These are phyloP conservation scores for Drosophila tripunctata DNA, from an alignment of 2,888 invertebrate genomes.

Conservation along the genomic window DNA sequence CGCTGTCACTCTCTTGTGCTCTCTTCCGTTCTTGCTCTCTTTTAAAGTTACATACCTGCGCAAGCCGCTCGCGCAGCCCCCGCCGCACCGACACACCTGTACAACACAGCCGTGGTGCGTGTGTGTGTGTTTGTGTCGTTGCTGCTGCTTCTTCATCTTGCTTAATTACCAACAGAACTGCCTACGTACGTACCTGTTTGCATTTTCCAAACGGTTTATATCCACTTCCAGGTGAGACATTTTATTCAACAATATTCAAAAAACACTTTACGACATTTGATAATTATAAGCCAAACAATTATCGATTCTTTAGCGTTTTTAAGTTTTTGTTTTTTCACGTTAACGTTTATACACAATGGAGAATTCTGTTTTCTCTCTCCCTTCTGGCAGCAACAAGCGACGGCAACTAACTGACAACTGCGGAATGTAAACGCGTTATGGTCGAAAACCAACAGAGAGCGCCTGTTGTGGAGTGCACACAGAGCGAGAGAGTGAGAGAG, in stretches of 20 bases:
- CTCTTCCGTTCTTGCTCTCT: slow-evolving; percentile 22
- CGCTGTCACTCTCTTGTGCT: slow-evolving; percentile 33
- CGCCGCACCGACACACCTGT: slow-evolving; percentile 55
- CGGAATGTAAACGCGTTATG: slow-evolving; percentile 65
- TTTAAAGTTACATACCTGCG: slow-evolving; percentile 64
- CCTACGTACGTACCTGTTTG: slow-evolving; percentile 77
- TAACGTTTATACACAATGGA: slow-evolving; percentile 23
- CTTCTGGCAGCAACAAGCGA: slow-evolving; percentile 55
- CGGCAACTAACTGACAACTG: slow-evolving; percentile 56
- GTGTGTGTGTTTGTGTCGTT: slow-evolving; percentile 23
- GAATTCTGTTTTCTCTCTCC: slow-evolving; percentile 5
- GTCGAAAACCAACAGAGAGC: slow-evolving; percentile 54
- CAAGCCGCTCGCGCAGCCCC: slow-evolving; percentile 55
- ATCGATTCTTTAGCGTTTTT: slow-evolving; percentile 22
- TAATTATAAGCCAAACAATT: slow-evolving; percentile 22
- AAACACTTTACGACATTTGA: slow-evolving; percentile 15
- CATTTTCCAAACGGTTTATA: slow-evolving; percentile 33
- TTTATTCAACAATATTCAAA: no score
- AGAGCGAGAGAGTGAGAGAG: slow-evolving; percentile 29
- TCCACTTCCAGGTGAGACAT: slow-evolving; percentile 38
- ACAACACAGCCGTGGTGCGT: slow-evolving; percentile 10
- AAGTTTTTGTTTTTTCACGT: no score
- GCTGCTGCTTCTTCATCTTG: slow-evolving; percentile 56
- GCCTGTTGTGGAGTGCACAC: background rate
- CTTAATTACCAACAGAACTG: slow-evolving; percentile 74